Percentiles rank a stretch among this genome's conserved stretches.
These are phyloP conservation scores for Pandemis heparana DNA, from an alignment of 2,888 invertebrate genomes.

Conservation along the genomic window DNA sequence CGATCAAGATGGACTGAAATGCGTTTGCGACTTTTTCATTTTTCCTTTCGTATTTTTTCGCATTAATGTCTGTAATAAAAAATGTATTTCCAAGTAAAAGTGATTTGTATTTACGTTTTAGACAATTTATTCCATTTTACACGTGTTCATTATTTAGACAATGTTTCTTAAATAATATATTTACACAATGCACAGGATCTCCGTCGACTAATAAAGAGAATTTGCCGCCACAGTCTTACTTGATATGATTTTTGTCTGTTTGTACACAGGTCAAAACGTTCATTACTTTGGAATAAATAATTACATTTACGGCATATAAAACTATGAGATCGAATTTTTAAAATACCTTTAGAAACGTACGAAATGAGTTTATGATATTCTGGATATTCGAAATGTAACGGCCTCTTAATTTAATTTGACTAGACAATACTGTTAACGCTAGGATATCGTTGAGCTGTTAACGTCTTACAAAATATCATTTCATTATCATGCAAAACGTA, in stretches of 20 bases:
- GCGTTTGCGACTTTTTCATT: neutral
- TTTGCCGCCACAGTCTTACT: constrained; percentile 67
- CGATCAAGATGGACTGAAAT: too few relatives aligned
- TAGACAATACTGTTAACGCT: constrained; percentile 70
- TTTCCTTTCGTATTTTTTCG: neutral
- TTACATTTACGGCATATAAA: constrained; percentile 54
- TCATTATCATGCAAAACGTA: constrained; percentile 71
- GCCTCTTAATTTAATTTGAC: constrained; percentile 66
- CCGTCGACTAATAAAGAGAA: constrained; percentile 60
- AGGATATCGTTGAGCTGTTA: constrained; percentile 81
- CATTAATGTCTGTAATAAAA: neutral
- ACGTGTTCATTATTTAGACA: constrained; percentile 81
- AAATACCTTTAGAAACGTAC: constrained; percentile 33
- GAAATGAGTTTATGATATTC: constrained; percentile 24
- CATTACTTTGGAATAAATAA: constrained; percentile 50
- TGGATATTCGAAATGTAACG: constrained; percentile 50
- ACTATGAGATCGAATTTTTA: constrained; percentile 57
- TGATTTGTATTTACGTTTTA: constrained; percentile 68
- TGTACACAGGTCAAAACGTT: constrained; percentile 64
- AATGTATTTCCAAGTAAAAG: constrained; percentile 44
- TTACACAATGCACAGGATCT: constrained; percentile 81
- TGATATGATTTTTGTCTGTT: constrained; percentile 62
- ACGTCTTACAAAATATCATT: constrained; percentile 67
- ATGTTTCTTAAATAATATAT: constrained; percentile 76
- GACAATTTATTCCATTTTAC: constrained; percentile 85